Base-by-base conservation (phyloP, 2,888 invertebrate species). In the Rhyacophila evoluta region DNA sequence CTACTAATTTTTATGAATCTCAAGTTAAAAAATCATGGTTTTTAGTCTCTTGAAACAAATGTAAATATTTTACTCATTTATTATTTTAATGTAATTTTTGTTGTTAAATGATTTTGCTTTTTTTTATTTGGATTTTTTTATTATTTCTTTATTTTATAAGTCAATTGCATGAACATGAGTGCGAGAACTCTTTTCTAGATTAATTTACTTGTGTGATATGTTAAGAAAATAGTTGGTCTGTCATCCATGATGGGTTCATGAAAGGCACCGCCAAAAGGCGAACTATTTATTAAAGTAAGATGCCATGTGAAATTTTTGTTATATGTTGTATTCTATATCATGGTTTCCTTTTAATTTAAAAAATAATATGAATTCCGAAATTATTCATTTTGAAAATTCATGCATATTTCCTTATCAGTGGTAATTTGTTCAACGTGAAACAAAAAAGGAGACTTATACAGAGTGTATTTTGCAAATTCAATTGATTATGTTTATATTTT, bases 91-190 rank as follows among this genome's bases (percentile, higher is more conserved):
- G 55, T 55, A 55, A 19, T 55, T 4, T 41, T 55, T 55, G 19
- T 55, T 55, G 55, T 55, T 55, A 55, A 55, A 25, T 55, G 25
- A 55, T 55, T 55, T 55, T 55, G 55, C 19, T 55, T 55, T 55
- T 55, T 55, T 55, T 33, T 6, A 55, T 55, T 55, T 55, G 15
- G 55, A 25, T 55, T 19, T 55, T 55, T 55, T 55, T 38, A 8
- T 55, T 55, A 19, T 55, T 19, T 19, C 19, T 25, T 8, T 55
- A 55, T 19, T 55, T 55, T 12, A 8, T 55, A 55, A 55, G 55
- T 19, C 10, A 25, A 55, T 55, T 55, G 55, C 55, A 55, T 55
- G 19, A 19, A 55, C 25, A 55, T 15, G 19, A 10, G 15, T 55
- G 25, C n/a, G n/a, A 55, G 19, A 25, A 1, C 19, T 55, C 55